Conservation (phyloP, 2,888 invertebrate species). For the Cerastis rubricosa region DNA sequence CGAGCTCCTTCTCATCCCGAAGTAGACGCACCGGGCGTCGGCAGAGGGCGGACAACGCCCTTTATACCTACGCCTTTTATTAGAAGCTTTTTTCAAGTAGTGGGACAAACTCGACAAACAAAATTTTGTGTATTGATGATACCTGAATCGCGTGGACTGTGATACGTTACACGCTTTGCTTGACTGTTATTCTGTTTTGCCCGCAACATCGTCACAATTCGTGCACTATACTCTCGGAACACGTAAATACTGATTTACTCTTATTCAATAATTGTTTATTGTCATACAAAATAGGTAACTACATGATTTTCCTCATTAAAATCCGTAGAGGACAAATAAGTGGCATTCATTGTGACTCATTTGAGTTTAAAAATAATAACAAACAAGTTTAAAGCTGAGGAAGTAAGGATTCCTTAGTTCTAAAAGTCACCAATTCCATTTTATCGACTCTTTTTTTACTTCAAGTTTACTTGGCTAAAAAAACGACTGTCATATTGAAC, state of each 20-base stretch:
- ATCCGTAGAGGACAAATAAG: neutral
- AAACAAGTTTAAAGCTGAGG: neutral
- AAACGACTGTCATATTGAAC: too few relatives aligned
- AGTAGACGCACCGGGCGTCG: too few relatives aligned
- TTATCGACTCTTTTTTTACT: too few relatives aligned
- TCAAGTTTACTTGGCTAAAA: too few relatives aligned
- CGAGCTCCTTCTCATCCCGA: too few relatives aligned
- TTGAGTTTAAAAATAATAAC: neutral
- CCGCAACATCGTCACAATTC: slow-evolving; percentile 4
- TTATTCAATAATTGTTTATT: neutral
- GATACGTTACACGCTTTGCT: slow-evolving; percentile 18
- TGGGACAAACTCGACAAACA: neutral
- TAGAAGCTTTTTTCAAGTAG: neutral
- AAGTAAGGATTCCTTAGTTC: too few relatives aligned
- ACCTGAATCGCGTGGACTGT: slow-evolving; percentile 31
- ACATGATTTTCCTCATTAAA: slow-evolving; percentile 38
- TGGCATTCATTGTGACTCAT: slow-evolving; percentile 13
- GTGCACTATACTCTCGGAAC: neutral
- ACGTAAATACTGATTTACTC: slow-evolving; percentile 25
- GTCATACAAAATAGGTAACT: neutral
- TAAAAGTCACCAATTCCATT: too few relatives aligned
- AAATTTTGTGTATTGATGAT: neutral
- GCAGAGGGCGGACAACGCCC: too few relatives aligned
- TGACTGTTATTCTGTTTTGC: neutral
- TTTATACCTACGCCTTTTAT: too few relatives aligned